Percentiles rank a stretch among this genome's conserved stretches.
phyloP scores from a whole-genome alignment of 35 echinoderm and acorn worm species.

The Heliocidaris erythrogramma region DNA sequence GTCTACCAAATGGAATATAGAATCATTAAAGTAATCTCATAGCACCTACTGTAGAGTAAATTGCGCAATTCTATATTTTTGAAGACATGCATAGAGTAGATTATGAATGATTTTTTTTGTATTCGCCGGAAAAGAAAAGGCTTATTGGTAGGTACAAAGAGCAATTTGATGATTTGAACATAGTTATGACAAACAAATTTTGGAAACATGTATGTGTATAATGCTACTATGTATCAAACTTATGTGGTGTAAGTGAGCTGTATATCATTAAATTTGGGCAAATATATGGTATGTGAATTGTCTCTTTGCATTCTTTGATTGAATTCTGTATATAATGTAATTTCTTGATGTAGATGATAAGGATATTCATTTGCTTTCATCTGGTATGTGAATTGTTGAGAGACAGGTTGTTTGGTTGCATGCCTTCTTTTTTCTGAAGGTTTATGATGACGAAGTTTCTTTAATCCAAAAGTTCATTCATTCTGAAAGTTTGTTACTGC shows the following conservation, averaged over 20 bases:
- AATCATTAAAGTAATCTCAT: background rate
- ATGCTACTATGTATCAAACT: constrained; percentile 42
- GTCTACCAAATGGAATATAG: constrained; percentile 11
- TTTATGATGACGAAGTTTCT: too few species aligned
- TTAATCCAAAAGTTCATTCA: too few species aligned
- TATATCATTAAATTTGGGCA: constrained; percentile 48
- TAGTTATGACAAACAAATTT: constrained; percentile 26
- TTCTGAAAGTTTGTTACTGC: too few species aligned
- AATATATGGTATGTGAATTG: constrained; percentile 11
- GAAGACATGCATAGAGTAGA: constrained; percentile 36
- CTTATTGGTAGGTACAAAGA: constrained; percentile 15
- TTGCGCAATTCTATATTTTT: constrained; percentile 32
- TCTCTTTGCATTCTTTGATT: background rate
- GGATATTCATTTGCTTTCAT: too few species aligned
- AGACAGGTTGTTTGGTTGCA: too few species aligned
- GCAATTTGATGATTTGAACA: constrained; percentile 13
- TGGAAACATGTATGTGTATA: constrained; percentile 9
- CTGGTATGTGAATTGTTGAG: too few species aligned
- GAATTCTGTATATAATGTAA: background rate
- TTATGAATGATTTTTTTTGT: constrained; percentile 2
- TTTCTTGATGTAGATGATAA: too few species aligned
- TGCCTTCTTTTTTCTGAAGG: too few species aligned
- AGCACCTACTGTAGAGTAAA: background rate
- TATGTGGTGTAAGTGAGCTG: constrained; percentile 40
- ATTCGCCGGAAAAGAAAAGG: background rate